Percentiles rank a stretch among this genome's conserved stretches.
These are phyloP conservation scores for Galagoides demidoff DNA, from an alignment of 2,797 vertebrate species.

Conservation along the genomic window DNA sequence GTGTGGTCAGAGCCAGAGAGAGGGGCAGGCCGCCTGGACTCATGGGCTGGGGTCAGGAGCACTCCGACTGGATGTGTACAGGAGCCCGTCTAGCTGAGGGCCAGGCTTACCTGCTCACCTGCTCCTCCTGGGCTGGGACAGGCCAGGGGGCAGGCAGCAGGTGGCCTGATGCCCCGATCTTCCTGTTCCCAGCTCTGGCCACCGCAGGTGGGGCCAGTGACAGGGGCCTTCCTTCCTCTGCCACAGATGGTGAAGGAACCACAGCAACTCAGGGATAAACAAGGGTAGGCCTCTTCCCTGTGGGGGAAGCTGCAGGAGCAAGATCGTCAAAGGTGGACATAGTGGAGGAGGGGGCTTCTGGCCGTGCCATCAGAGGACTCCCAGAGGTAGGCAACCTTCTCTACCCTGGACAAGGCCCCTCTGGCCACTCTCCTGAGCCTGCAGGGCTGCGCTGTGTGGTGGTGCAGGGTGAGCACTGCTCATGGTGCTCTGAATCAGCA, in stretches of 20 bases:
- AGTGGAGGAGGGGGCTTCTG: rapidly evolving
- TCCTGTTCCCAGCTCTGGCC: neutral
- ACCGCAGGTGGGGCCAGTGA: neutral
- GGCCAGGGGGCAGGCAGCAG: neutral
- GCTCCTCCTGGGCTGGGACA: neutral
- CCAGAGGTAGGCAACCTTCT: neutral
- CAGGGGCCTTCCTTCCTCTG: neutral
- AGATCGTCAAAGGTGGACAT: neutral
- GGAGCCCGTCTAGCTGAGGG: neutral
- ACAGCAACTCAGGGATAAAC: neutral
- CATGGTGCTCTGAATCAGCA: rapidly evolving
- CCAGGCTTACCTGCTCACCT: too few species aligned
- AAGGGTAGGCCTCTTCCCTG: neutral
- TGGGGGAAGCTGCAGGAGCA: rapidly evolving
- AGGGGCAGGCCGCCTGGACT: neutral
- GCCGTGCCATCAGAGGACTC: neutral
- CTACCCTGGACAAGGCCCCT: rapidly evolving
- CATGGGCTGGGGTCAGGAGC: neutral
- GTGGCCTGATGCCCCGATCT: neutral
- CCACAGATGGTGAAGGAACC: neutral
- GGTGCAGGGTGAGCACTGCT: neutral
- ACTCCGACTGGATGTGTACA: neutral
- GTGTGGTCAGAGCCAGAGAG: too few species aligned
- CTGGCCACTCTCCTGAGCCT: neutral
- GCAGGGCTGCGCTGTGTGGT: rapidly evolving